Conservation (phyloP, 2,113 vertebrate species). For the Carlito syrichta region DNA sequence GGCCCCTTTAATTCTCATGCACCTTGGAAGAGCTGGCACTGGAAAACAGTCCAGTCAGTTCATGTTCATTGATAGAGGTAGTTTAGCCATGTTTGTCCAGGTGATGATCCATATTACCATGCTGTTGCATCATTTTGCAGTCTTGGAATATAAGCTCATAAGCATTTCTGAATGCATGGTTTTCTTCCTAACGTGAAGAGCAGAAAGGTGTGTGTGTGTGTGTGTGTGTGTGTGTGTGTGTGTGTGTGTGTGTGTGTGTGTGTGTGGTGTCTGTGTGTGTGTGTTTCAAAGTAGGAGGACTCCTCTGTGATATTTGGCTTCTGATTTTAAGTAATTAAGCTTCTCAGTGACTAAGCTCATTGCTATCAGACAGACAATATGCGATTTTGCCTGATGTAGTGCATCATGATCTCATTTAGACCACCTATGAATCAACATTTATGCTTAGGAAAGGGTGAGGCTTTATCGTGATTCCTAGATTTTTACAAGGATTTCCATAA, state of each 20-base stretch:
- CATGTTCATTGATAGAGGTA: not conserved
- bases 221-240: not conserved
- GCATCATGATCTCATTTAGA: constrained; percentile 5
- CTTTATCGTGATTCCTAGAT: not conserved
- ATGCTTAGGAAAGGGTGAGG: not conserved
- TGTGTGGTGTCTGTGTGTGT: not conserved
- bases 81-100: not conserved
- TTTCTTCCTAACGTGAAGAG: constrained; percentile 30
- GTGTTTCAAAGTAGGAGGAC: not conserved
- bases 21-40: not conserved
- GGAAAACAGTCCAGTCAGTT: not conserved
- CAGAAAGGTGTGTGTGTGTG: not conserved
- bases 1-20: not conserved
- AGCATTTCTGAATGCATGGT: constrained; percentile 50
- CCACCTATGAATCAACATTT: constrained; percentile 4
- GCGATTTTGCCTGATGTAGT: not conserved
- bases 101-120: not conserved
- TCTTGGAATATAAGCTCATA: constrained; percentile 58
- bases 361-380: constrained; percentile 35
- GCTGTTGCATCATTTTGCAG: constrained; percentile 62
- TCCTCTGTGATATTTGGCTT: not conserved
- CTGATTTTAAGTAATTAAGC: constrained; percentile 32
- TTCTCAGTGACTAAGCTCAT: constrained; percentile 23
- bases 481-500: constrained; percentile 22
- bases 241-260: not conserved